Conservation (phyloP, 2,113 vertebrate genomes). For the Camelus dromedarius region DNA sequence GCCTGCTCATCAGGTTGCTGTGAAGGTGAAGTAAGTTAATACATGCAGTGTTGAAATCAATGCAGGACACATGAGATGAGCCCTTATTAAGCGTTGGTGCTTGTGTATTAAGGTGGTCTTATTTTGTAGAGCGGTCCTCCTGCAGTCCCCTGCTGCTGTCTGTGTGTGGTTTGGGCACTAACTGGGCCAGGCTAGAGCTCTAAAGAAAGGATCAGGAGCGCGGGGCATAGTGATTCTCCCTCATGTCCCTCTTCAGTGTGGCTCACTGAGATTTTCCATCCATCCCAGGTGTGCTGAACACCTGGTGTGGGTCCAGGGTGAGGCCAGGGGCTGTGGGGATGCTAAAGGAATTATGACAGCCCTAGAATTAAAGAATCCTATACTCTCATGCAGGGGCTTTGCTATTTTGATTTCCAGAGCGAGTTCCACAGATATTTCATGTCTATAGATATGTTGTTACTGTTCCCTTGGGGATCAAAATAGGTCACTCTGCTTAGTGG, state of each 20-base stretch:
- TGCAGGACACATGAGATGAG: rapidly evolving
- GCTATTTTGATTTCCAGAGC: neutral
- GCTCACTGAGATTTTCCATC: no score
- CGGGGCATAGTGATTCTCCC: neutral
- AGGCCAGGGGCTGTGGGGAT: neutral
- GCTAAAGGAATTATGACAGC: neutral
- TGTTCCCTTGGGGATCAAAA: neutral
- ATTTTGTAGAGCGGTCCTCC: neutral
- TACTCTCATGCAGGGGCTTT: neutral
- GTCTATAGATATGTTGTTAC: neutral
- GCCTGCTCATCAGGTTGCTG: neutral
- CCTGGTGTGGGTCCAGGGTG: neutral
- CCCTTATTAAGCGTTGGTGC: neutral
- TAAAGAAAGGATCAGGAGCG: neutral
- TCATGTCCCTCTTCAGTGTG: neutral
- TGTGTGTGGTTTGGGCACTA: neutral
- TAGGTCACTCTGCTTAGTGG: neutral
- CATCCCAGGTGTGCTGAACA: neutral
- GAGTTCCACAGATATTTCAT: neutral
- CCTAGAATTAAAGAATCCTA: neutral
- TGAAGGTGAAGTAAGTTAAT: neutral
- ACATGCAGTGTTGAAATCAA: neutral
- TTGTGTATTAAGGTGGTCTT: neutral
- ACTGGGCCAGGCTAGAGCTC: neutral
- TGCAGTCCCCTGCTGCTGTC: neutral